Percentiles rank a stretch among this genome's conserved stretches.
Evolutionary conservation across 2,888 invertebrate genomes (phyloP).

Genomic region (Agonum fuliginosum): DNA sequence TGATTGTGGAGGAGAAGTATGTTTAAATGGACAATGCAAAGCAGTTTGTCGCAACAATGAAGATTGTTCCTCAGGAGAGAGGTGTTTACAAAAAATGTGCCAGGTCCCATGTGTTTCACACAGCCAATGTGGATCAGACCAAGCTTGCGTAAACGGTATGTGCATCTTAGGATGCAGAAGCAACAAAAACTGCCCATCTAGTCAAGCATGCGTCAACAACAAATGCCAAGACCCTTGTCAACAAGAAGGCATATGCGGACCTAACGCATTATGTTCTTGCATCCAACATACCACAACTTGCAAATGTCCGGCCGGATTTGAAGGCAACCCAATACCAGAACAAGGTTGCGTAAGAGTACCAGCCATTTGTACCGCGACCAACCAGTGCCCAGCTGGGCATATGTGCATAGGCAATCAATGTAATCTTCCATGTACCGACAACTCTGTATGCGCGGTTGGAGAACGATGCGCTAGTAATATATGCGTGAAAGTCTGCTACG

Average conservation of each 20-base stretch:
- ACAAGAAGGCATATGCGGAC: conserved; percentile 85
- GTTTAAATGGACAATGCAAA: conserved; percentile 89
- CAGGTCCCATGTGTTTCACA: conserved; percentile 87
- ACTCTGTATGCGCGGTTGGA: conserved; percentile 85
- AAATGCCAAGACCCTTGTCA: conserved; percentile 90
- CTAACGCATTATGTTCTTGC: conserved; percentile 88
- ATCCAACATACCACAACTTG: conserved; percentile 85
- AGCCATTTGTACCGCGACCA: conserved; percentile 79
- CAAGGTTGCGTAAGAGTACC: conserved; percentile 92
- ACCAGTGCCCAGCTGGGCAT: conserved; percentile 85
- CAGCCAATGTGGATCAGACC: conserved; percentile 84
- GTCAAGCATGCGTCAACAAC: conserved; percentile 88
- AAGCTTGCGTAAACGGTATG: conserved; percentile 87
- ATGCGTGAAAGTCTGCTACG: conserved; percentile 91
- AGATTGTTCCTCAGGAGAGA: conserved; percentile 88
- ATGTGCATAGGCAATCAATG: conserved; percentile 87
- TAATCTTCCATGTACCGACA: conserved; percentile 85
- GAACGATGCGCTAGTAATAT: conserved; percentile 87
- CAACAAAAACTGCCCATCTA: conserved; percentile 85
- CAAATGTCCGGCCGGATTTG: conserved; percentile 88
- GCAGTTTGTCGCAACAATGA: conserved; percentile 84
- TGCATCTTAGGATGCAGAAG: conserved; percentile 90
- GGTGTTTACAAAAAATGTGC: conserved; percentile 86
- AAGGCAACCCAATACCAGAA: conserved; percentile 90
- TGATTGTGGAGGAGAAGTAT: conserved; percentile 87